Base-by-base conservation (phyloP, 2,113 vertebrate genomes). In the Neolamprologus falcicula region DNA sequence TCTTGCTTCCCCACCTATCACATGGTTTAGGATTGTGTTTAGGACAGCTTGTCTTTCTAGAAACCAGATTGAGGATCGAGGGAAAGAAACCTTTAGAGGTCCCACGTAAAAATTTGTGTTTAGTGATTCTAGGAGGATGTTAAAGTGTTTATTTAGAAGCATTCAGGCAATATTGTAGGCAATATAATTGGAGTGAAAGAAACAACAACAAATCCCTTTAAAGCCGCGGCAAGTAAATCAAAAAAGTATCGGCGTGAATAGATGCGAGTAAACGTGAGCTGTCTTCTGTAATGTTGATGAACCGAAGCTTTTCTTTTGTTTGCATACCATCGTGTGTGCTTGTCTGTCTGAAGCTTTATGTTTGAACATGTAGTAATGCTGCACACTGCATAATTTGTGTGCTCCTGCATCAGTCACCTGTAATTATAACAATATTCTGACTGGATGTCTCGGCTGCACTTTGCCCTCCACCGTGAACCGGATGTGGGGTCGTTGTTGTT, bases 401-500 rank as follows among this genome's bases (percentile, higher is more conserved):
- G 10, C 13, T 73, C 86, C 82, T 57, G 55, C 45, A 82, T 5
- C 82, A 68, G 68, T 2, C 14, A 45, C 80, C 80, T 89, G 54
- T 90, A 84, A 89, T 92, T 83, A 91, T 90, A 42, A 66, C 86
- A 80, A n/a, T 33, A 85, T 81, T 89, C 83, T 82, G 66, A 52
- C 84, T 90, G 55, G 80, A 86, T 81, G 61, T 88, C 87, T 89
- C 61, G 31, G 81, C 80, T 90, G 37, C 47, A 80, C 85, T 81
- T 82, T 79, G n/a, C 83, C 86, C 91, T 90, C 83, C 71, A 54
- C 90, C 45, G 57, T 9, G 31, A 89, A 83, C 90, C 84, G 90
- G 93, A 95, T 92, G 84, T 80, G 47, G 85, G 87, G 87, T 83
- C 89, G 92, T 87, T 94, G 91, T 86, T 90, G 84, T 93, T 92